Conservation (phyloP, 1,140 invertebrate genomes). For the Drosophila orosa region DNA sequence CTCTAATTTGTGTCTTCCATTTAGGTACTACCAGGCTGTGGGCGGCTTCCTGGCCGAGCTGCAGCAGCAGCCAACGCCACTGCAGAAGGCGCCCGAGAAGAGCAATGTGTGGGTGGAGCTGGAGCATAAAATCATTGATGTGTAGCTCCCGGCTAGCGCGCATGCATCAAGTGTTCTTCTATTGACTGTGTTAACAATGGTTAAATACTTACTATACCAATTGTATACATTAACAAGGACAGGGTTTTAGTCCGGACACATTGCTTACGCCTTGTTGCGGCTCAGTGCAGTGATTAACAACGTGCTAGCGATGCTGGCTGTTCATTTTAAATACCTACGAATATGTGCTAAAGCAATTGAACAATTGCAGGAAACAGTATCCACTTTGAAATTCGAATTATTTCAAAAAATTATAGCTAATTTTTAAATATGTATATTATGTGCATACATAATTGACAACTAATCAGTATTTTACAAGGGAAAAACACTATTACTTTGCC, state of each 20-base stretch:
- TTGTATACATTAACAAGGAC: slow-evolving; percentile 20
- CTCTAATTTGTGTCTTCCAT: slow-evolving; percentile 45
- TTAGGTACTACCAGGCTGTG: slow-evolving; percentile 87
- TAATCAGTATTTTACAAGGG: slow-evolving; percentile 38
- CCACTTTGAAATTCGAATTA: slow-evolving; percentile 13
- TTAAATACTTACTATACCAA: slow-evolving; percentile 49
- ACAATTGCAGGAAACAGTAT: slow-evolving; percentile 8
- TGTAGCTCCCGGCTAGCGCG: slow-evolving; percentile 38
- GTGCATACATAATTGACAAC: background rate
- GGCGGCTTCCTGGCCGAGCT: slow-evolving; percentile 85
- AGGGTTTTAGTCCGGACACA: slow-evolving; percentile 49
- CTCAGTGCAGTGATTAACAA: slow-evolving; percentile 21
- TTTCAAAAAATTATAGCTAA: slow-evolving; percentile 7
- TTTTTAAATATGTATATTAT: slow-evolving; percentile 2
- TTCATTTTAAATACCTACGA: slow-evolving; percentile 18
- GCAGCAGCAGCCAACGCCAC: slow-evolving; percentile 63
- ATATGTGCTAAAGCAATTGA: slow-evolving; percentile 11
- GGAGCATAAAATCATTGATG: slow-evolving; percentile 76
- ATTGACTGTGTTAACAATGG: slow-evolving; percentile 79
- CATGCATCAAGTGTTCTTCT: slow-evolving; percentile 68
- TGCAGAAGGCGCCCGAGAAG: slow-evolving; percentile 77
- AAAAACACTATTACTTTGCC: slow-evolving; percentile 13
- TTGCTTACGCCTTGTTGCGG: slow-evolving; percentile 36
- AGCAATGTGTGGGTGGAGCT: slow-evolving; percentile 79
- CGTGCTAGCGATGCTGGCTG: slow-evolving; percentile 24